Percentiles rank a stretch among this genome's conserved stretches.
Conservation (phyloP, 2,888 invertebrate species). For the Microplitis deprimator region DNA sequence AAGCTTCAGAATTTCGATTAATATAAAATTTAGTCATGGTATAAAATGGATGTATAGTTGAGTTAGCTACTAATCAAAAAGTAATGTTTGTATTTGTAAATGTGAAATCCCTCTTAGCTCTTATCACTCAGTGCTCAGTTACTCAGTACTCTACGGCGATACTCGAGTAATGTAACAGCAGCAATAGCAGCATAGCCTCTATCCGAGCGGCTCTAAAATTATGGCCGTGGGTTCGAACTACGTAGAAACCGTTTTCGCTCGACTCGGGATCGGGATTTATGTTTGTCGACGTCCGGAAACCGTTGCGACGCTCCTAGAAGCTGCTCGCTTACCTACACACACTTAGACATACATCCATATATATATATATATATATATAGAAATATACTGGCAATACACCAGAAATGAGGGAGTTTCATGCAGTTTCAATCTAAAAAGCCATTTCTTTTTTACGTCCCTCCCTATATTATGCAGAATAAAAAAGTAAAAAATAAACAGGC, state of each 20-base stretch:
- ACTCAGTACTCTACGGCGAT: background rate
- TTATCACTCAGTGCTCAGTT: background rate
- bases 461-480: background rate
- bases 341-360: background rate
- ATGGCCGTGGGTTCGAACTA: background rate
- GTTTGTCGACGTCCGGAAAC: conserved; percentile 36
- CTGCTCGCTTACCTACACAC: background rate
- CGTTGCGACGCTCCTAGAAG: background rate
- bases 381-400: background rate
- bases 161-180: background rate
- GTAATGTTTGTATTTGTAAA: no score
- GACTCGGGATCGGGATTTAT: conserved; percentile 51
- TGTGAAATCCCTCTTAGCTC: background rate
- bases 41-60: no score
- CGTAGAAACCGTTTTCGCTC: background rate
- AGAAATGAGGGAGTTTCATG: background rate
- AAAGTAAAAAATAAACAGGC: background rate
- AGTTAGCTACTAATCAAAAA: no score
- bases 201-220: background rate
- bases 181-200: background rate
- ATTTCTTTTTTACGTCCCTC: background rate
- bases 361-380: no score
- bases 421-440: background rate
- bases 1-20: no score
- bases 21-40: no score